A percentile compares a stretch with the other conserved stretches of the same genome.
Conservation (phyloP, 2,797 vertebrate species). For the Sphenopsis melanotis region DNA sequence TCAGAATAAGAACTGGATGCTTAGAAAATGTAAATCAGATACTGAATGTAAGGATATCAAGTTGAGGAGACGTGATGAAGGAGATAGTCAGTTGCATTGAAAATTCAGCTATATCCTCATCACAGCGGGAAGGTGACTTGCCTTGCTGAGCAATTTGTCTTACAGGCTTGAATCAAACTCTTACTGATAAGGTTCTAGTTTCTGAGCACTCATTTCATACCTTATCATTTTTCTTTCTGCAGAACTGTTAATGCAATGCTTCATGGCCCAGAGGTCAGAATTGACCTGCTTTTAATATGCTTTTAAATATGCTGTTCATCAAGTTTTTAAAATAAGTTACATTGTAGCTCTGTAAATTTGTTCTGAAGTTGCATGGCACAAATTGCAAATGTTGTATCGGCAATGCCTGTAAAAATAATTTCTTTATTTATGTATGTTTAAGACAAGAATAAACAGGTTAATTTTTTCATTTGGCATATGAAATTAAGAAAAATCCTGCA, state of each 20-base stretch:
- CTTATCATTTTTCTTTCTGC: conserved; percentile 81
- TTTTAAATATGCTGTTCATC: conserved; percentile 71
- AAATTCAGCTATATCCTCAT: conserved; percentile 77
- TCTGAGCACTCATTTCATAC: conserved; percentile 77
- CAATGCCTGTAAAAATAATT: neutral
- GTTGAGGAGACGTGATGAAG: conserved; percentile 72
- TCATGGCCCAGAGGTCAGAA: conserved; percentile 81
- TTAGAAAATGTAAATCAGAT: conserved; percentile 70
- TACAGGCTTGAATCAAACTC: conserved; percentile 78
- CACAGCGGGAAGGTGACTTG: conserved; percentile 81
- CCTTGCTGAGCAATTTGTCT: conserved; percentile 81
- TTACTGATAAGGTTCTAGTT: conserved; percentile 80
- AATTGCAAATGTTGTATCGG: conserved; percentile 23
- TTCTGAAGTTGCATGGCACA: conserved; percentile 43
- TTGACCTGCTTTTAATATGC: conserved; percentile 76
- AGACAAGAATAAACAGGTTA: neutral
- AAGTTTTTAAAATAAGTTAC: conserved; percentile 53
- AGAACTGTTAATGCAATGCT: conserved; percentile 74
- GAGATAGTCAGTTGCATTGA: conserved; percentile 75
- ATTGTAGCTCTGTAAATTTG: conserved; percentile 37
- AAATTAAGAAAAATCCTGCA: neutral
- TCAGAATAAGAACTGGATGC: conserved; percentile 71
- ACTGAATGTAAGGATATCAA: conserved; percentile 64
- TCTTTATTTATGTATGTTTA: neutral
- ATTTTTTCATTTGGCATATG: neutral